Evolutionary conservation across 2,797 vertebrate genomes (phyloP).

Genomic region (Alauda arvensis): DNA sequence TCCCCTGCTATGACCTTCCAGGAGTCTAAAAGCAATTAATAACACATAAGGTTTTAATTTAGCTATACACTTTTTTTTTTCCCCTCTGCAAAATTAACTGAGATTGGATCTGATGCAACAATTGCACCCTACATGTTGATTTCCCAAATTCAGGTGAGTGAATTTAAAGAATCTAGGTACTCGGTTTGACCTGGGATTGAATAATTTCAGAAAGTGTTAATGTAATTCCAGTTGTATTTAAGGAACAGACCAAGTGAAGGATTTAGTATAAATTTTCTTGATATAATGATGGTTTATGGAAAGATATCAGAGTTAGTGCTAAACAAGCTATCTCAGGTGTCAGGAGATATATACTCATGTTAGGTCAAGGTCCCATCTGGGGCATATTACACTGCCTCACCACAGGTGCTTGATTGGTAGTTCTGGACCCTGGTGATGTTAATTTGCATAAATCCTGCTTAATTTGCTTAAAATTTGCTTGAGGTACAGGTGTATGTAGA

Average conservation of each 20-base stretch:
- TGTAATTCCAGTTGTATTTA: neutral
- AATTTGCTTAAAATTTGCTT: slow-evolving; percentile 19
- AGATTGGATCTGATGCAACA: neutral
- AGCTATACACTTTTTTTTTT: neutral
- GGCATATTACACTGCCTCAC: neutral
- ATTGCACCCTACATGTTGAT: neutral
- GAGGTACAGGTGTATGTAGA: neutral
- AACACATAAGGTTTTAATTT: neutral
- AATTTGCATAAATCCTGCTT: slow-evolving; percentile 21
- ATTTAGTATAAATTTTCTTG: neutral
- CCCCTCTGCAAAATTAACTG: neutral
- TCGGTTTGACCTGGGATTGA: neutral
- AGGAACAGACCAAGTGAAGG: neutral
- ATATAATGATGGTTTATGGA: neutral
- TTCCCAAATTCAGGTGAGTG: neutral
- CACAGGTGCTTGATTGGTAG: neutral
- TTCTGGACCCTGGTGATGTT: neutral
- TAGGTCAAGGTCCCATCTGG: neutral
- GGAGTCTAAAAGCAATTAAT: neutral
- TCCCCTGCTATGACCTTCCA: neutral
- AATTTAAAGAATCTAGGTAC: neutral
- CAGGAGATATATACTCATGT: neutral
- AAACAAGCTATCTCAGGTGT: neutral
- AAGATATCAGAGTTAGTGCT: neutral
- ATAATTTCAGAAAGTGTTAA: neutral